Evolutionary conservation across 2,113 vertebrate genomes (phyloP).

Genomic region (Takifugu bimaculatus): DNA sequence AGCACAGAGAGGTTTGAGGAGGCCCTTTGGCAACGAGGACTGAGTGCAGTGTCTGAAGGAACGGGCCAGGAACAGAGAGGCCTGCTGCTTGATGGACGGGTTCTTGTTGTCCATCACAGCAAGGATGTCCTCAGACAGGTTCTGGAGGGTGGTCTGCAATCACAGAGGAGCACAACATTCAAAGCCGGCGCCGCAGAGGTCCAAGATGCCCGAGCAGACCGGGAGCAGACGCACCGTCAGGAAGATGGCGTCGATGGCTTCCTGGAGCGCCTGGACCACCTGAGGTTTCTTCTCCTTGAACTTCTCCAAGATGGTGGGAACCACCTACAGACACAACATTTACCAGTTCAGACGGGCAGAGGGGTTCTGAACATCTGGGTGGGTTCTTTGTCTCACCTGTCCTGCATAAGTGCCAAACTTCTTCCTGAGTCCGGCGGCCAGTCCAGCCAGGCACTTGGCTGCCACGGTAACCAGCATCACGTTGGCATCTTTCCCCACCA

Average conservation of each 20-base stretch:
- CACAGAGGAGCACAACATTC: background rate
- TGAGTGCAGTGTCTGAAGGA: conserved; percentile 92
- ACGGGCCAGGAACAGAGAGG: conserved; percentile 93
- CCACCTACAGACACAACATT: conserved; percentile 73
- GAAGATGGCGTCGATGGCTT: conserved; percentile 95
- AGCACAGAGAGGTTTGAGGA: conserved; percentile 92
- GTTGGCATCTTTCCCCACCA: conserved; percentile 96
- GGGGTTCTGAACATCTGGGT: no score
- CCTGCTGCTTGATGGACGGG: conserved; percentile 96
- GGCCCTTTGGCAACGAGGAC: conserved; percentile 85
- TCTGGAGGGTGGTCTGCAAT: conserved; percentile 88
- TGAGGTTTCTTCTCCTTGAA: conserved; percentile 98
- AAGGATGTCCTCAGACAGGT: conserved; percentile 90
- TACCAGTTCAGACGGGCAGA: no score
- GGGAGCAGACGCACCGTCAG: conserved; percentile 82
- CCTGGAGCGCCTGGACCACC: conserved; percentile 94
- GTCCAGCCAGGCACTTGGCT: conserved; percentile 90
- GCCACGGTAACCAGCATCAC: conserved; percentile 95
- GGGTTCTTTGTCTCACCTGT: conserved; percentile 78
- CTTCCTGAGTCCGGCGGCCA: conserved; percentile 91
- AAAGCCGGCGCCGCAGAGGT: no score
- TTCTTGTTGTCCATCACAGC: conserved; percentile 99
- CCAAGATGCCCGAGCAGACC: no score
- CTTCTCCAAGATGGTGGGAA: conserved; percentile 95
- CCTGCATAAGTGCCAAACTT: conserved; percentile 96